Conservation (phyloP, 1,140 invertebrate genomes). For the Atta colombica region DNA sequence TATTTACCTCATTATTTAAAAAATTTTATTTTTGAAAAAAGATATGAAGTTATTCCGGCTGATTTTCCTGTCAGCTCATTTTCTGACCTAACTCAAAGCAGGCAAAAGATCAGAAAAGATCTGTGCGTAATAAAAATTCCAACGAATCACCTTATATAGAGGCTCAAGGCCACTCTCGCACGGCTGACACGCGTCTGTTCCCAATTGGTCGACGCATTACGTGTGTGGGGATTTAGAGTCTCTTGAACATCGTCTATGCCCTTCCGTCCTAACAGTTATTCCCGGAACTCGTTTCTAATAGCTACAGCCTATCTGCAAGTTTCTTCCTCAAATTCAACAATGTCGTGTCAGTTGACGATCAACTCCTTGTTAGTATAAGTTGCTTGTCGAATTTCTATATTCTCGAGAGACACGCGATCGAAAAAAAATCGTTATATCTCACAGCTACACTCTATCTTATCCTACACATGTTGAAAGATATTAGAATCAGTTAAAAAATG, state of each 20-base stretch:
- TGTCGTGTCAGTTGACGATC: not conserved
- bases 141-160: constrained; percentile 42
- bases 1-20: too few species aligned
- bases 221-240: constrained; percentile 56
- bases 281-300: constrained; percentile 57
- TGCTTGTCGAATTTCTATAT: not conserved
- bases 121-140: constrained; percentile 27
- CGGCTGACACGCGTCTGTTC: constrained; percentile 46
- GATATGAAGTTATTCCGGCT: not conserved
- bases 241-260: constrained; percentile 36
- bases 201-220: constrained; percentile 33
- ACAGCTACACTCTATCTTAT: not conserved
- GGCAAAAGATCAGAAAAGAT: not conserved
- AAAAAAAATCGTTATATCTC: not conserved
- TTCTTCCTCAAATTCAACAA: not conserved
- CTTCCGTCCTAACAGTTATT: constrained; percentile 25
- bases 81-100: constrained; percentile 55
- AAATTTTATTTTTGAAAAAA: not conserved
- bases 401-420: not conserved
- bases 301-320: constrained; percentile 41
- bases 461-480: not conserved
- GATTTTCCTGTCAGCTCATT: not conserved
- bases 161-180: constrained; percentile 61
- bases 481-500: not conserved
- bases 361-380: constrained; percentile 2